Evolutionary conservation across 2,113 vertebrate species (phyloP).

Genomic region (Charina bottae): DNA sequence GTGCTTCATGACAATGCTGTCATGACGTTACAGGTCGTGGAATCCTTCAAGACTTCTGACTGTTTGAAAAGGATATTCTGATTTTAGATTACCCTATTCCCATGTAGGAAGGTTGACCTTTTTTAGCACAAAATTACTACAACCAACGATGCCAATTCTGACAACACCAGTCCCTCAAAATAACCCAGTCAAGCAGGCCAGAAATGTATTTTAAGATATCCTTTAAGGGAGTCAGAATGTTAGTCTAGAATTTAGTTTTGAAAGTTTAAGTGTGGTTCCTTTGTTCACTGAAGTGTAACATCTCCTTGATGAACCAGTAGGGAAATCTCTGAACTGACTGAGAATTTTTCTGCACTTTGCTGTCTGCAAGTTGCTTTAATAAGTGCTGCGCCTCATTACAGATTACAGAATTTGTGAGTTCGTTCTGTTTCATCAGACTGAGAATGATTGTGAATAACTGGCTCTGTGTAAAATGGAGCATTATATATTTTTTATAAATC

Average conservation of each 20-base stretch:
- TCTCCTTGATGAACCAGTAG: neutral
- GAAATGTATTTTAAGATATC: neutral
- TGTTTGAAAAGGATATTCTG: neutral
- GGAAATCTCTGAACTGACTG: neutral
- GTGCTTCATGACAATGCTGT: neutral
- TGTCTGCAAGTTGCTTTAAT: constrained; percentile 1
- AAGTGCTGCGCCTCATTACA: neutral
- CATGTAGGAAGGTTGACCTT: neutral
- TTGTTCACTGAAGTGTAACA: neutral
- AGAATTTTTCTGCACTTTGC: neutral
- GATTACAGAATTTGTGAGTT: neutral
- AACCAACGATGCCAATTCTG: neutral
- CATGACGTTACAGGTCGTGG: neutral
- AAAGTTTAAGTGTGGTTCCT: neutral
- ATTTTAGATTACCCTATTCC: neutral
- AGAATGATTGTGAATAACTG: constrained; percentile 14
- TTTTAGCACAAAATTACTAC: neutral
- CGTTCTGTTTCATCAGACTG: constrained; percentile 22
- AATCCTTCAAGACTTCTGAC: neutral
- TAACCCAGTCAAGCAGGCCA: neutral
- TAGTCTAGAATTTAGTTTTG: neutral
- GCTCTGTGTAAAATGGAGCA: constrained; percentile 9
- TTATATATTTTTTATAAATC: neutral
- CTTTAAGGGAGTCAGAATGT: neutral
- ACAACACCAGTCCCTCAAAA: neutral